Base-by-base conservation (phyloP, 2,888 invertebrate genomes). In the Cantharis nigra region DNA sequence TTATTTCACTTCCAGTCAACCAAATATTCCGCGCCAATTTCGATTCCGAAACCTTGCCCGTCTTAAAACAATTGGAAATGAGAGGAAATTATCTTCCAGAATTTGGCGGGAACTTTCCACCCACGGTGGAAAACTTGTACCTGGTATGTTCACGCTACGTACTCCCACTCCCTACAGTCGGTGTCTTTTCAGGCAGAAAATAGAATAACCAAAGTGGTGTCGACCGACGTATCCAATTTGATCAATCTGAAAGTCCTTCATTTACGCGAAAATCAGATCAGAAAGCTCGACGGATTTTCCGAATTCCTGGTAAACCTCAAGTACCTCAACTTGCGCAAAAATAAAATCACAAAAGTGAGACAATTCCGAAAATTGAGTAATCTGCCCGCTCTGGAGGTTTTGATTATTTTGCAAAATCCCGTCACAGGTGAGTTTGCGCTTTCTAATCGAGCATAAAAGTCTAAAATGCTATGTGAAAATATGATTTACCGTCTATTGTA, bases 91-190 rank as follows among this genome's bases (percentile, higher is more conserved):
- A 86, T 2, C 86, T 90, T 33, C 84, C 85, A 7, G 90, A 90
- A 20, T 87, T 91, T 0, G 82, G 85, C 0, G 89, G 90, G 70
- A 84, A 89, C 1, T 87, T 90, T 78, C 92, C 91, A 67, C 87
- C 89, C 0, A 88, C 87, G 30, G 80, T 97, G 79, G 93, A 94
- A 82, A 93, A 93, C 81, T 88, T 97, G 1, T 96, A 95, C 86
- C 87, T 96, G 76, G 85, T 83, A 81, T 78, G 80, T 70, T 23
- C 9, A 7, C 63, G 9, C 3, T 1, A 63, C 28, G 0, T 26
- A 26, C 7, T 4, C 23, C 23, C 5, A 3, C 23, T 7, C 23
- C 23, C 23, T 26, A 7, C 7, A 26, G 23, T 26, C 7, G 23
- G 23, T 7, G 9, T 28, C 28, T 26, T 81, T 79, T 62, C 71